Evolutionary conservation across 2,888 invertebrate species (phyloP).

Genomic region (Strigamia crassipes): DNA sequence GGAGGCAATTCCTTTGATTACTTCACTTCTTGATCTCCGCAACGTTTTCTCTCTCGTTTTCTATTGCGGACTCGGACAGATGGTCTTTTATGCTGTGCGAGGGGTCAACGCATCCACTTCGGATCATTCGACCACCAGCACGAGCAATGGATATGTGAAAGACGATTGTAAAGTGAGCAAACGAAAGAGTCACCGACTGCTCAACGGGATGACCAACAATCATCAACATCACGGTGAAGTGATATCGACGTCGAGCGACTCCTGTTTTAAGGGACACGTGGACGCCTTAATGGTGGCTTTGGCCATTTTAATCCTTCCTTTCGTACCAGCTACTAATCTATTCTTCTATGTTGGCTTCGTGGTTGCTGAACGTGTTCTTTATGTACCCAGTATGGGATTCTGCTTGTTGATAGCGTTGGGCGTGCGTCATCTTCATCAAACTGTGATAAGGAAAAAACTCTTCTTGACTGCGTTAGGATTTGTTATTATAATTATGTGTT

Average conservation of each 20-base stretch:
- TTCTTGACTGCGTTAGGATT: constrained; percentile 67
- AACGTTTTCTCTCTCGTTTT: constrained; percentile 77
- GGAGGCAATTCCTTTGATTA: constrained; percentile 90
- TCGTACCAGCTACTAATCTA: constrained; percentile 93
- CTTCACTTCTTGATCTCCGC: constrained; percentile 75
- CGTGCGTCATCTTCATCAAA: constrained; percentile 57
- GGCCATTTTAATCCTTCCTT: constrained; percentile 82
- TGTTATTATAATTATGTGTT: constrained; percentile 56
- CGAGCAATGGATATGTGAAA: constrained; percentile 33
- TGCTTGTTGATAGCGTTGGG: constrained; percentile 85
- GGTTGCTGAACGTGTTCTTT: constrained; percentile 92
- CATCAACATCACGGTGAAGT: neutral
- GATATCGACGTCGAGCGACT: neutral
- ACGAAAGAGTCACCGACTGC: constrained; percentile 39
- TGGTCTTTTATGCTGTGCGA: constrained; percentile 50
- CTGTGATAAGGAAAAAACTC: constrained; percentile 53
- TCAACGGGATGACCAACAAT: constrained; percentile 46
- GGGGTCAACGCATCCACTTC: constrained; percentile 13
- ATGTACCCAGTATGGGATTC: constrained; percentile 94
- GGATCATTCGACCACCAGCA: constrained; percentile 43
- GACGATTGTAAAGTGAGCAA: constrained; percentile 44
- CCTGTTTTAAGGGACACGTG: constrained; percentile 29
- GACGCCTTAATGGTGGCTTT: constrained; percentile 64
- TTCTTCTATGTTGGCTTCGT: constrained; percentile 99
- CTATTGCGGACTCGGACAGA: constrained; percentile 64